Evolutionary conservation across 1,140 invertebrate genomes (phyloP).

Genomic region (Ostrea edulis): DNA sequence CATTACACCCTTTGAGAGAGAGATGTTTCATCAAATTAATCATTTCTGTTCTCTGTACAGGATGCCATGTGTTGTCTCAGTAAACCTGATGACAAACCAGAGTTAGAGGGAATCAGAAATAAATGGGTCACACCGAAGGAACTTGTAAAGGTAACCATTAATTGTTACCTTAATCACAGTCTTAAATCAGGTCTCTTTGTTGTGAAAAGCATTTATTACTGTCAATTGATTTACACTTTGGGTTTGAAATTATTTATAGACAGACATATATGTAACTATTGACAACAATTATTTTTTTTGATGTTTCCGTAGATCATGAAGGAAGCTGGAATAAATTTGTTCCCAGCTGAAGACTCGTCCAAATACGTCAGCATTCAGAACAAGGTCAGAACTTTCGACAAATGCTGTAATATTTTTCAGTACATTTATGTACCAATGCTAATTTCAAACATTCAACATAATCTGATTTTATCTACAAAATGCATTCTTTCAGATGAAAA

Average conservation of each 20-base stretch:
- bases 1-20: no score
- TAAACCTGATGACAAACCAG: constrained; percentile 73
- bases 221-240: background rate
- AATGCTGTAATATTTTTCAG: no score
- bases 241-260: background rate
- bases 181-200: background rate
- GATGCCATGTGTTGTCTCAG: constrained; percentile 73
- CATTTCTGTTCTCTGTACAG: constrained; percentile 57
- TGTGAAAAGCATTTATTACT: no score
- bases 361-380: constrained; percentile 87
- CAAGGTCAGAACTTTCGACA: constrained; percentile 68
- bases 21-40: no score
- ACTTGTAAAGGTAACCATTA: constrained; percentile 70
- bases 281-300: background rate
- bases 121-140: constrained; percentile 76
- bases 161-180: background rate
- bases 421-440: background rate
- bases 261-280: background rate
- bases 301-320: constrained; percentile 83
- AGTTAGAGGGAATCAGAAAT: constrained; percentile 72
- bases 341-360: constrained; percentile 91
- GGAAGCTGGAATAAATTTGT: constrained; percentile 91
- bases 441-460: background rate
- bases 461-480: background rate
- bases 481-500: background rate